Base-by-base conservation (phyloP, 2,113 vertebrate genomes). In the Eubucco bourcierii region DNA sequence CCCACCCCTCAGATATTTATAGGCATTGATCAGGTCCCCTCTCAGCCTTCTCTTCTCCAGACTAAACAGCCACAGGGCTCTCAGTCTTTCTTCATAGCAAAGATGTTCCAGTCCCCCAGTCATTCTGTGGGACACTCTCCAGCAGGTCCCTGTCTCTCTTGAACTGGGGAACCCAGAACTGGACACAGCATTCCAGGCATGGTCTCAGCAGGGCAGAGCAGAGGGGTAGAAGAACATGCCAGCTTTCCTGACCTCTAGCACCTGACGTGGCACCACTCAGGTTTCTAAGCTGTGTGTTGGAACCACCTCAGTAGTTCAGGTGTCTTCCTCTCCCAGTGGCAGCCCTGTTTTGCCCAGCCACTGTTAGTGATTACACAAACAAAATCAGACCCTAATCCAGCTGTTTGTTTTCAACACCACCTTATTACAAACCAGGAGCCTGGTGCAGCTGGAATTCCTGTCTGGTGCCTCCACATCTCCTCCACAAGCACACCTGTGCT, bases 391-490 rank as follows among this genome's bases (percentile, higher is more conserved):
- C 27, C 33, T 80, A 87, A 87, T 56, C 82, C 82, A 77, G 60
- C 34, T 60, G 60, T 66, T 96, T 73, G 87, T 93, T 94, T 93
- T 87, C 90, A 68, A 83, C 63, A 78, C 70, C 12, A 12, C 15
- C 3, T 73, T 78, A 78, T 93, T 93, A 39, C 37, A 88, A 74
- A 71, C 44, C 59, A 47, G 1, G 0, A 53, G 5, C 5, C 44
- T 65, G 46, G 39, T 80, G 79, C 24, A 52, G 60, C 80, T 82
- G n/a, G 82, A 89, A 74, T 56, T 77, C 25, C 56, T 74, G 87
- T 89, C 76, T 90, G 56, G 75, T 91, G 82, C 70, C 27, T 34
- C 44, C 17, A 46, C 44, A 46, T 75, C 44, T 74, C 73, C 61
- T 52, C 31, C 28, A 11, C 9, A 9, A 21, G 50, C 50, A 52